Percentiles rank a stretch among this genome's conserved stretches.
Conservation (phyloP, 2,113 vertebrate genomes). For the Boleophthalmus pectinirostris region DNA sequence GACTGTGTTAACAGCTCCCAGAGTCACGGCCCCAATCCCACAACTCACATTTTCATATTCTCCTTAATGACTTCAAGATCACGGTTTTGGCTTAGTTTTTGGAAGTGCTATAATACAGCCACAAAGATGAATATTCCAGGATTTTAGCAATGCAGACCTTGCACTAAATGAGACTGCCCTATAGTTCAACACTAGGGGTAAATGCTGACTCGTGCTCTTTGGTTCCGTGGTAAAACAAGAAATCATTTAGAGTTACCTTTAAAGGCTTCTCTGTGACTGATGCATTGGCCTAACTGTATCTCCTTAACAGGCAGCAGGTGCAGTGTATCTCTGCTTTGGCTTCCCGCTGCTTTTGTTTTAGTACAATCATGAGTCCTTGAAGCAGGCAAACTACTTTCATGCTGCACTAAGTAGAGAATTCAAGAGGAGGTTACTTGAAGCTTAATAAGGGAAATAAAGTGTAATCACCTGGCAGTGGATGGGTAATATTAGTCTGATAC, state of each 20-base stretch:
- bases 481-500: neutral
- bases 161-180: neutral
- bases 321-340: conserved; percentile 29
- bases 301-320: conserved; percentile 44
- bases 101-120: neutral
- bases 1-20: neutral
- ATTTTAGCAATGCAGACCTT: neutral
- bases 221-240: conserved; percentile 3
- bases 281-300: conserved; percentile 22
- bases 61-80: neutral
- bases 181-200: neutral
- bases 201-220: neutral
- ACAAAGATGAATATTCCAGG: neutral
- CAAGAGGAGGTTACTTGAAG: conserved; percentile 7
- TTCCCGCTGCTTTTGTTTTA: conserved; percentile 55
- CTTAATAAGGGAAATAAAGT: neutral
- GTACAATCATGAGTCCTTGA: conserved; percentile 52
- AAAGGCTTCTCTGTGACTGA: neutral
- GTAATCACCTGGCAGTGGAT: neutral
- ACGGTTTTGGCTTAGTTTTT: neutral
- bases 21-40: neutral
- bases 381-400: conserved; percentile 51
- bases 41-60: neutral
- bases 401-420: conserved; percentile 38
- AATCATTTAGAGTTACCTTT: conserved; percentile 11